Evolutionary conservation across 2,113 vertebrate genomes (phyloP).

Genomic region (Myrmecophaga tridactyla): DNA sequence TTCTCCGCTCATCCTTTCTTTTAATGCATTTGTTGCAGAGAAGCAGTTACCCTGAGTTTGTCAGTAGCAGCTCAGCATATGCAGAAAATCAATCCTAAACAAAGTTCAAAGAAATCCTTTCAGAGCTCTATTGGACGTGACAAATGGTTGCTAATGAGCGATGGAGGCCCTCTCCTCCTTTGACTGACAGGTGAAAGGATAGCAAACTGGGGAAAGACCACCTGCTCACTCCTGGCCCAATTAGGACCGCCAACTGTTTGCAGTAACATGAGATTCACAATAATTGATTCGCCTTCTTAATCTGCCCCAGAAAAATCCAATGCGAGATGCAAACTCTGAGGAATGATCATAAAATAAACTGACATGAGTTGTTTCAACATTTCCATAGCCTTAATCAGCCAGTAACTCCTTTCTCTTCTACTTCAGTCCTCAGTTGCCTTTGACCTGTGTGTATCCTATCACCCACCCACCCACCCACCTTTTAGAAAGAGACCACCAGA

Average conservation of each 20-base stretch:
- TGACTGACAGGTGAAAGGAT: constrained; percentile 86
- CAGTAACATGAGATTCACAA: constrained; percentile 80
- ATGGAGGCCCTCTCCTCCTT: constrained; percentile 78
- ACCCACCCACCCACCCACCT: not conserved
- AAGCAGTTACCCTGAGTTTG: constrained; percentile 75
- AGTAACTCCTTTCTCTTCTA: not conserved
- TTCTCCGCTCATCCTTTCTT: constrained; percentile 63
- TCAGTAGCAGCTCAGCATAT: constrained; percentile 82
- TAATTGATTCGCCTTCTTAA: constrained; percentile 73
- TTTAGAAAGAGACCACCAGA: not conserved
- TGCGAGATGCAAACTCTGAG: constrained; percentile 66
- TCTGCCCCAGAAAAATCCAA: constrained; percentile 62
- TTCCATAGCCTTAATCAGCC: not conserved
- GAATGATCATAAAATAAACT: constrained; percentile 66
- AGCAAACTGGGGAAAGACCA: constrained; percentile 80
- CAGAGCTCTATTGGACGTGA: constrained; percentile 77
- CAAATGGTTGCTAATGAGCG: constrained; percentile 85
- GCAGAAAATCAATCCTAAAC: constrained; percentile 86
- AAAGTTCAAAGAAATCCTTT: constrained; percentile 85
- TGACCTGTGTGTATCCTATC: not conserved
- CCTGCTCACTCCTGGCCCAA: constrained; percentile 84
- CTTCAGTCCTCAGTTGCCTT: not conserved
- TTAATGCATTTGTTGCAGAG: constrained; percentile 67
- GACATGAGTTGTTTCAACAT: constrained; percentile 46
- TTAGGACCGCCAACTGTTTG: constrained; percentile 84